Base-by-base conservation (phyloP, 1,140 invertebrate genomes). In the Carposina sasakii region DNA sequence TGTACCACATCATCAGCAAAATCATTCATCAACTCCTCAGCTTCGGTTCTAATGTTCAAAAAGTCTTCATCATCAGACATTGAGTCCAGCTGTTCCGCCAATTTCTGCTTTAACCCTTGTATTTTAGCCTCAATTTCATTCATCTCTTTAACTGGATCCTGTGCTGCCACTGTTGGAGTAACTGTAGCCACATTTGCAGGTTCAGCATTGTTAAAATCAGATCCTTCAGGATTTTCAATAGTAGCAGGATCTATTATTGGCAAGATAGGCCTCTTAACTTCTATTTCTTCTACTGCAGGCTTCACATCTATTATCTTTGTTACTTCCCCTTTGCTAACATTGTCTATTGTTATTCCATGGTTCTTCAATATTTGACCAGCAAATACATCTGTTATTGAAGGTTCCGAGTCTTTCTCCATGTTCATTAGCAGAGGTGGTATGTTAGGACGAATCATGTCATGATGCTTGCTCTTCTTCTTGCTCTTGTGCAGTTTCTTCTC, bases 1-100 rank as follows among this genome's bases (percentile, higher is more conserved):
- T 81, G 76, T 56, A 66, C 74, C 1, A 78, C 75, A 66, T 85
- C 81, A 60, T 86, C 85, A 37, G 74, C 81, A 67, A 88, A 89
- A 44, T 91, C 74, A 74, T 88, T 90, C 57, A 88, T 84, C 50
- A 87, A 76, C 54, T 90, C 88, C 42, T 89, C 87, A 52, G 89
- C 87, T 19, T 89, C 85, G 21, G 83, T 86, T 55, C 87, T 88
- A 6, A 91, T 78, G 70, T 87, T 90, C 26, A 88, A 72, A 67
- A 87, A 87, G 58, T 90, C 88, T 50, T 89, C 87, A 70, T 89
- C 87, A 13, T 89, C 86, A 12, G 85, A 81, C 67, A 85, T 85
- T 16, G 85, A 85, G 39, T 88, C 83, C 26, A 88, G 57, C 45
- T 86, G 77, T 20, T 88, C 69, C 9, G 75, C 81, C 17, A 88